phyloP scores from a whole-genome alignment of 2,888 invertebrate species.

The Smittia aterrima region DNA sequence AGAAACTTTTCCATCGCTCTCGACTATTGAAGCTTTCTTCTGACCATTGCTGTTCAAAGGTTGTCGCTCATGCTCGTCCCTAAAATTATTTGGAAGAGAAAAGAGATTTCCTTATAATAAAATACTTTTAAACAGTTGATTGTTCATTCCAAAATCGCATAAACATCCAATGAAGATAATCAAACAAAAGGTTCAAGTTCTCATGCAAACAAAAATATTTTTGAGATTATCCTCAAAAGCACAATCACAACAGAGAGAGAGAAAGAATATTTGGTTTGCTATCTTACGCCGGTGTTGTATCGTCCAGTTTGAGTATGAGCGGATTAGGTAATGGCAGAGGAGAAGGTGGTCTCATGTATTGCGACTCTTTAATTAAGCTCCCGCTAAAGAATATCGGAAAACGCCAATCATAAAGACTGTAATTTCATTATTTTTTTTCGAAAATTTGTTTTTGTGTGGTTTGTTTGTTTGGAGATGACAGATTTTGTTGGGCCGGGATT shows the following conservation, averaged over 20 bases:
- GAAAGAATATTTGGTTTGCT: conserved; percentile 39
- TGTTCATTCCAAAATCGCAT: too few relatives aligned
- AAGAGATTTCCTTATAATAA: not conserved
- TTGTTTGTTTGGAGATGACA: not conserved
- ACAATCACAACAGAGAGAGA: conserved; percentile 43
- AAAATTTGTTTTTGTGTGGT: not conserved
- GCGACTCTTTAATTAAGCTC: conserved; percentile 62
- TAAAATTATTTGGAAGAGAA: conserved; percentile 49
- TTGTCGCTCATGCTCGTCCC: conserved; percentile 72
- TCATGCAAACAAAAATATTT: too few relatives aligned
- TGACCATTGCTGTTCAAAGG: conserved; percentile 63
- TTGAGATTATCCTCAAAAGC: too few relatives aligned
- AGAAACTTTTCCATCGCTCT: conserved; percentile 72
- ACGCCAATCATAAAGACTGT: conserved; percentile 95
- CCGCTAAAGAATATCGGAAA: conserved; percentile 95
- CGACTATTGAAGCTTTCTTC: conserved; percentile 74
- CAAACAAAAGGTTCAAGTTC: too few relatives aligned
- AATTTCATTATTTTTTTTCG: not conserved
- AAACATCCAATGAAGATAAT: too few relatives aligned
- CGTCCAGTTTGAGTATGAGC: conserved; percentile 69
- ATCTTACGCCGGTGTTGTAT: conserved; percentile 68
- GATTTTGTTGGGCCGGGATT: not conserved
- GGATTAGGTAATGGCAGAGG: conserved; percentile 76
- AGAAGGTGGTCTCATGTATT: conserved; percentile 62
- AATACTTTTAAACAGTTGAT: not conserved